Evolutionary conservation across 2,113 vertebrate species (phyloP).

Genomic region (Podilymbus podiceps): DNA sequence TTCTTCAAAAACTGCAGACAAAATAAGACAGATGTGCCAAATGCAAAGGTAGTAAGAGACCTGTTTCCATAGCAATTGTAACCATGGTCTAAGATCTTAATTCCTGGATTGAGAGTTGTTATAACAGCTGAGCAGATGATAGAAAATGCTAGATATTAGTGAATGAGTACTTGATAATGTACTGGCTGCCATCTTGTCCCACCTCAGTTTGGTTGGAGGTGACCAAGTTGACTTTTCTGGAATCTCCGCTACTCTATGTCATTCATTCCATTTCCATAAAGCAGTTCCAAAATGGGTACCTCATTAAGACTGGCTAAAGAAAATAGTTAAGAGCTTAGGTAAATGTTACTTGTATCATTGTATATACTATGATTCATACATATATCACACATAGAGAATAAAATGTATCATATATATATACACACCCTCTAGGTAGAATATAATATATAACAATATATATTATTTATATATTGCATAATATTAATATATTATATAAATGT

Average conservation of each 20-base stretch:
- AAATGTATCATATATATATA: background rate
- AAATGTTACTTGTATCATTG: background rate
- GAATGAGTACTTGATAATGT: background rate
- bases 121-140: background rate
- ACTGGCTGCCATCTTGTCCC: background rate
- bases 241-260: background rate
- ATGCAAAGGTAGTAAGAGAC: slow-evolving; percentile 18
- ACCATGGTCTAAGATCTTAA: background rate
- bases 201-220: background rate
- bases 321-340: background rate
- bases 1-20: background rate
- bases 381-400: background rate
- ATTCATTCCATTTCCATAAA: background rate
- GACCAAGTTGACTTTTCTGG: background rate
- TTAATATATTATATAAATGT: background rate
- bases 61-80: slow-evolving; percentile 61
- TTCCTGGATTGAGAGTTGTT: background rate
- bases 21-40: slow-evolving; percentile 44
- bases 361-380: background rate
- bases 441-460: background rate
- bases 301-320: background rate
- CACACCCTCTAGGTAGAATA: background rate
- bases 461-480: background rate
- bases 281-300: background rate
- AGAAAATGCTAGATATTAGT: background rate